Percentiles rank a stretch among this genome's conserved stretches.
phyloP scores from a whole-genome alignment of 2,888 invertebrate species.

The Orchesella flavescens region DNA sequence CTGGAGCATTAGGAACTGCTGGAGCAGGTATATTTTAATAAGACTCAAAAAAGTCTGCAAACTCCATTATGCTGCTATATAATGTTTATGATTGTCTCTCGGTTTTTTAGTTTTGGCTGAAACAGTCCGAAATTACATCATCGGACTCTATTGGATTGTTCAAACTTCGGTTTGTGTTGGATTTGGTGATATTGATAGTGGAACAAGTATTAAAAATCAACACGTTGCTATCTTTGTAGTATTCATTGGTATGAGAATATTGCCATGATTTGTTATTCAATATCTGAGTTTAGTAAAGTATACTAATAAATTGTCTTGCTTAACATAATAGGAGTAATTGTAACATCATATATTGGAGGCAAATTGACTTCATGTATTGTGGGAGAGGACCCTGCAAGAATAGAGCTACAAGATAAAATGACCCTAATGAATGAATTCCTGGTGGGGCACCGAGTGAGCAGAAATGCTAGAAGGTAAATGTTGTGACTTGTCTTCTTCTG shows the following conservation, averaged over 20 bases:
- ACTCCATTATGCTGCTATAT: background rate
- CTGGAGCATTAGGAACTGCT: background rate
- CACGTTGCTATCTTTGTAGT: conserved; percentile 60
- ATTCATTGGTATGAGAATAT: conserved; percentile 52
- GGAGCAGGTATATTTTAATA: background rate
- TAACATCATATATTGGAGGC: conserved; percentile 48
- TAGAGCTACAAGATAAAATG: conserved; percentile 66
- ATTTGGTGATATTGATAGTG: conserved; percentile 66
- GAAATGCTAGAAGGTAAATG: conserved; percentile 56
- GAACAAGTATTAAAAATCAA: conserved; percentile 39
- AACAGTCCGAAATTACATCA: conserved; percentile 53
- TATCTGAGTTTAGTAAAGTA: background rate
- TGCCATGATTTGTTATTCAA: too few species aligned
- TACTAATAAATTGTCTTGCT: background rate
- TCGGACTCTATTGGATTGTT: conserved; percentile 66
- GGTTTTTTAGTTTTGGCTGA: conserved; percentile 36
- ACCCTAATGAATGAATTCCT: conserved; percentile 62
- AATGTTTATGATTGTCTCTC: background rate
- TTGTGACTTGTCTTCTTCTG: background rate
- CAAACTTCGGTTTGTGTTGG: conserved; percentile 65
- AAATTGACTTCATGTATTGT: conserved; percentile 67
- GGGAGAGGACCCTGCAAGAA: conserved; percentile 67
- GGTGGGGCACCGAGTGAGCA: conserved; percentile 62
- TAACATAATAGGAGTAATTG: conserved; percentile 45
- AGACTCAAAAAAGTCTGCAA: background rate